A percentile compares a stretch with the other conserved stretches of the same genome.
Conservation (phyloP, 2,113 vertebrate genomes). For the Cathartes aura region DNA sequence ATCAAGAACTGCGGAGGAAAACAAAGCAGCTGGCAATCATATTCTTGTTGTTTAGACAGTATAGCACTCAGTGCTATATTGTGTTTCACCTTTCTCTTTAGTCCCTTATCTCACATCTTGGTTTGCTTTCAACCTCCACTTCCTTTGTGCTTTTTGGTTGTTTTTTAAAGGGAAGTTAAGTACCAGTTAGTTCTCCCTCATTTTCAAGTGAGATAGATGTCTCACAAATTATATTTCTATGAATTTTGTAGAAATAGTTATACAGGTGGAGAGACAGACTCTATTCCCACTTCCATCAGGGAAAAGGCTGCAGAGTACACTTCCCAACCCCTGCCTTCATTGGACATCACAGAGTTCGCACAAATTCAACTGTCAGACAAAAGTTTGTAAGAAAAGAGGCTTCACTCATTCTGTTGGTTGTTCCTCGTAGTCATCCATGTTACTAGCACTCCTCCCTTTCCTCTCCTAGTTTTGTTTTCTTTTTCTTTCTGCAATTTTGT, state of each 20-base stretch:
- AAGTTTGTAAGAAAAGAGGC: background rate
- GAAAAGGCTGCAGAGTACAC: background rate
- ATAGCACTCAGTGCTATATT: rapidly evolving
- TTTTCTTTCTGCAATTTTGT: background rate
- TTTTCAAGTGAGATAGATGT: background rate
- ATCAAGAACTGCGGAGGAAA: constrained; percentile 76
- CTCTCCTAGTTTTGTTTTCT: background rate
- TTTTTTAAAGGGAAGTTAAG: background rate
- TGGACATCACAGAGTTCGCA: background rate
- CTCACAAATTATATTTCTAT: background rate
- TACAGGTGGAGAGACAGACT: background rate
- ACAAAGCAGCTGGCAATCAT: background rate
- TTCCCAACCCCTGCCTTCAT: background rate
- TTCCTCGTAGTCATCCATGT: background rate
- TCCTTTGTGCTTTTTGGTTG: background rate
- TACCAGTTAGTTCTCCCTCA: background rate
- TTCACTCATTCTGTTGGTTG: background rate
- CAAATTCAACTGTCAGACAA: background rate
- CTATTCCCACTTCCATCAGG: background rate
- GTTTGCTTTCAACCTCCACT: background rate
- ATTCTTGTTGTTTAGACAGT: background rate
- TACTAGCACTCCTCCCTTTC: background rate
- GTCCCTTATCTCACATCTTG: background rate
- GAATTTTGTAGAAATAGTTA: background rate
- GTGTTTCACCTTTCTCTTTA: background rate